Evolutionary conservation across 2,888 invertebrate genomes (phyloP).

Genomic region (Dichetophora obliterata): DNA sequence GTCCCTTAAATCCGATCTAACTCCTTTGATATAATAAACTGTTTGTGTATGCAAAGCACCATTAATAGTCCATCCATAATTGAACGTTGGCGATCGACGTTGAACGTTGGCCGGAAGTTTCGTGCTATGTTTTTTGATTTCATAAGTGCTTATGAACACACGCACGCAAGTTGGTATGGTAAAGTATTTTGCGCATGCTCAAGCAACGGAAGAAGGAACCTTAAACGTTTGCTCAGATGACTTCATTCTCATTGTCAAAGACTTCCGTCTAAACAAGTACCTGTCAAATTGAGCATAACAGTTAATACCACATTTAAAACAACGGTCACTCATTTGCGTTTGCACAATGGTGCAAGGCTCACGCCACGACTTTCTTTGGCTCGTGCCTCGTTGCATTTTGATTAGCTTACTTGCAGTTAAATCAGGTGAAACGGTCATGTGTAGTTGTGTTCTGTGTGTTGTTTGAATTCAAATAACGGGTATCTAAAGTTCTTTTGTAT

Average conservation of each 20-base stretch:
- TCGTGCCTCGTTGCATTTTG: constrained; percentile 34
- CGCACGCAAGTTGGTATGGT: neutral
- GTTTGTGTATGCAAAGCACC: constrained; percentile 35
- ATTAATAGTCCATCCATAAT: constrained; percentile 39
- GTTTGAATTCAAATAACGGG: constrained; percentile 1
- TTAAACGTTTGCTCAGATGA: constrained; percentile 32
- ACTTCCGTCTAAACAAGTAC: constrained; percentile 33
- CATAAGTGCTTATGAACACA: constrained; percentile 15
- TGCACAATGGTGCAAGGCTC: neutral
- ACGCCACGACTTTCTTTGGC: neutral
- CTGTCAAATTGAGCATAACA: constrained; percentile 23
- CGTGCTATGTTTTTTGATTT: constrained; percentile 14
- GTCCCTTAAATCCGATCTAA: neutral
- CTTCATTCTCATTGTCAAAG: constrained; percentile 40
- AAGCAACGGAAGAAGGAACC: constrained; percentile 43
- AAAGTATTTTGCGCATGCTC: constrained; percentile 43
- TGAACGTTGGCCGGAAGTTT: constrained; percentile 29
- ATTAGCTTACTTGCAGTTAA: constrained; percentile 36
- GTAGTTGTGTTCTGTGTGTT: constrained; percentile 24
- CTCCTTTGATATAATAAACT: constrained; percentile 3
- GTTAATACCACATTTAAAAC: constrained; percentile 25
- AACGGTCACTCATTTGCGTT: neutral
- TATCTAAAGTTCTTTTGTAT: neutral
- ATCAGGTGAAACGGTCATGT: constrained; percentile 64
- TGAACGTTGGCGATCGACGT: constrained; percentile 15